Evolutionary conservation across 2,797 vertebrate genomes (phyloP), one percentile per base, ranked within the genome.

Genomic region (Tapera naevia): DNA sequence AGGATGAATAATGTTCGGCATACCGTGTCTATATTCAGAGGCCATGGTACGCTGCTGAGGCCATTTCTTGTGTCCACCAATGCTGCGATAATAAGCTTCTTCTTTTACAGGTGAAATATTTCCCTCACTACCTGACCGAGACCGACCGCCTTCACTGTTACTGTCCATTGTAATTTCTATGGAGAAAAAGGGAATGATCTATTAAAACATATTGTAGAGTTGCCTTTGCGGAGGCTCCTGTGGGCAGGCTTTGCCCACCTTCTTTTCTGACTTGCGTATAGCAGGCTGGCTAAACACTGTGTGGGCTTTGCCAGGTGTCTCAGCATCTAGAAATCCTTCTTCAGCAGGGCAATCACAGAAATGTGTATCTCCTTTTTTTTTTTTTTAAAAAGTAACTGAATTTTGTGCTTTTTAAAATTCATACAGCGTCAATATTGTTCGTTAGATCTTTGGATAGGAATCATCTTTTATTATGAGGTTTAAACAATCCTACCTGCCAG

Each of bases 121-220:
- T 97, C 98, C 98, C 98, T 99, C 98, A 98, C 98, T 98, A 98
- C 98, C 97, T 97, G 97, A 97, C 96, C 91, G 88, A 96, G 97
- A 97, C 85, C 84, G 69, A 80, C 94, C 73, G 67, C 97, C 98
- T 98, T 98, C 99, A 98, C 98, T 99, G 99, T 98, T 98, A 99
- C 99, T 98, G 98, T 99, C 99, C 98, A 99, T 98, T 98, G 99
- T 99, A 98, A 99, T 98, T 98, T 99, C 98, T 99, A 98, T 79
- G 98, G 98, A 98, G 95, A 96, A 95, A 97, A 96, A 97, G 94
- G 96, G 96, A 96, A 97, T 54, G 92, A 95, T 89, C 96, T 95
- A 96, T 97, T 97, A 97, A 95, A 97, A 95, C 95, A 95, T 35
- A 67, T 97, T 97, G 98, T 97, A 97, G 64, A 82, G 85, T 96